These are phyloP conservation scores for Gymnoscopelus microlampas DNA, from an alignment of 2,797 vertebrate genomes.

Conservation along the genomic window DNA sequence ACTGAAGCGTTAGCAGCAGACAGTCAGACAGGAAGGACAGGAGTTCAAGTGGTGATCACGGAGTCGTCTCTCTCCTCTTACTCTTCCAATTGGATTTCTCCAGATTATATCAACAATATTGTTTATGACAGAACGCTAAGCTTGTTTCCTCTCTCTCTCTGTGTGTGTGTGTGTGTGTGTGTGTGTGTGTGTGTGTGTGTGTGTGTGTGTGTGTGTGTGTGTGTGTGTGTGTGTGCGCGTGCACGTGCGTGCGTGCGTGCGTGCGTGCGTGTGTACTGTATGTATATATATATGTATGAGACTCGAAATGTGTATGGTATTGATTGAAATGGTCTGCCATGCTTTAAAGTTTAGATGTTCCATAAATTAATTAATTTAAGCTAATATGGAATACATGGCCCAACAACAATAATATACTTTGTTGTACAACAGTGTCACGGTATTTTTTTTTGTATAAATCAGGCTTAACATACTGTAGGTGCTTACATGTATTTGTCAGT, in stretches of 20 bases:
- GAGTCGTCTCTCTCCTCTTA: constrained; percentile 15
- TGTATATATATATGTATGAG: not conserved
- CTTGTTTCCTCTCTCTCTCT: not conserved
- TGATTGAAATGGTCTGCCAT: no score
- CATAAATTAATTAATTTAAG: no score
- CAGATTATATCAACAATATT: constrained; percentile 39
- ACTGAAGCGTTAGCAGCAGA: not conserved
- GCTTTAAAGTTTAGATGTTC: no score
- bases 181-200: constrained; percentile 18
- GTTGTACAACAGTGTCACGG: no score
- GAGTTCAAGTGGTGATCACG: constrained; percentile 8
- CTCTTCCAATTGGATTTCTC: constrained; percentile 31
- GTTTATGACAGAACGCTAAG: constrained; percentile 21
- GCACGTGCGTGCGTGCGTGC: constrained; percentile 15
- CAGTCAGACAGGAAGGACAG: constrained; percentile 3
- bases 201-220: not conserved
- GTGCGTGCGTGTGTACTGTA: constrained; percentile 13
- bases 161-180: constrained; percentile 17
- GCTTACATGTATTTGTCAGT: no score
- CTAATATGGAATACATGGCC: no score
- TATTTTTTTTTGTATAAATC: no score
- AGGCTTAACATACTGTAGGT: no score
- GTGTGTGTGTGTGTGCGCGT: constrained; percentile 5
- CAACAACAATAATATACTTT: no score
- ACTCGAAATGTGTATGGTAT: no score